Conservation (phyloP, 2,888 invertebrate species). For the Leptura quadrifasciata region DNA sequence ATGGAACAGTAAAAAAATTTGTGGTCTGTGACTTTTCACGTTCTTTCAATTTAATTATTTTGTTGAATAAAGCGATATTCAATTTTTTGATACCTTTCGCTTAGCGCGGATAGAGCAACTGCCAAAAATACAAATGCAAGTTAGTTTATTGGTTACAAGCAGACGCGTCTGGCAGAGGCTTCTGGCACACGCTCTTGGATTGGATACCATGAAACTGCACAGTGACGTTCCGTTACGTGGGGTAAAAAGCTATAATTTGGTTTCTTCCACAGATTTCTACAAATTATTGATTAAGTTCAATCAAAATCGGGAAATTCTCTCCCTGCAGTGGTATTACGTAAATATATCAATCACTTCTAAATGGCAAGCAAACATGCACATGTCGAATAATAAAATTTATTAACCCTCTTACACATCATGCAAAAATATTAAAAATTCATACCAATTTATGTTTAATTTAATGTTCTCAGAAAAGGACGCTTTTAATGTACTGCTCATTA, state of each 20-base stretch:
- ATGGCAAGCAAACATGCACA: constrained; percentile 38
- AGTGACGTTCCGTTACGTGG: constrained; percentile 55
- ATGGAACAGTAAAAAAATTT: constrained; percentile 60
- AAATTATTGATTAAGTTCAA: constrained; percentile 35
- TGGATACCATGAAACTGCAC: constrained; percentile 54
- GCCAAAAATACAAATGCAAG: constrained; percentile 62
- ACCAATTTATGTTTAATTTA: constrained; percentile 74
- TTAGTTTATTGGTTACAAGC: constrained; percentile 64
- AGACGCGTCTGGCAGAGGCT: constrained; percentile 74
- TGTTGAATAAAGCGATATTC: constrained; percentile 71
- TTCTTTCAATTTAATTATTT: constrained; percentile 67
- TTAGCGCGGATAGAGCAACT: constrained; percentile 67
- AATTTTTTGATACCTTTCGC: constrained; percentile 69
- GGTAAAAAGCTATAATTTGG: constrained; percentile 9
- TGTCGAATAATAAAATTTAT: constrained; percentile 17
- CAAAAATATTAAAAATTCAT: constrained; percentile 58
- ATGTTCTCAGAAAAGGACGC: constrained; percentile 74
- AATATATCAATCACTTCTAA: constrained; percentile 23
- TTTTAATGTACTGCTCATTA: constrained; percentile 74
- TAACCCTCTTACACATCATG: constrained; percentile 35
- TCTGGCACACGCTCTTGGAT: constrained; percentile 68
- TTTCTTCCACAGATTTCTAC: constrained; percentile 31
- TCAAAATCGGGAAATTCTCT: constrained; percentile 21
- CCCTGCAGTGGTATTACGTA: constrained; percentile 20
- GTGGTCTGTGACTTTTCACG: constrained; percentile 64